phyloP scores from a whole-genome alignment of 2,888 invertebrate species.

The Agapostemon virescens region DNA sequence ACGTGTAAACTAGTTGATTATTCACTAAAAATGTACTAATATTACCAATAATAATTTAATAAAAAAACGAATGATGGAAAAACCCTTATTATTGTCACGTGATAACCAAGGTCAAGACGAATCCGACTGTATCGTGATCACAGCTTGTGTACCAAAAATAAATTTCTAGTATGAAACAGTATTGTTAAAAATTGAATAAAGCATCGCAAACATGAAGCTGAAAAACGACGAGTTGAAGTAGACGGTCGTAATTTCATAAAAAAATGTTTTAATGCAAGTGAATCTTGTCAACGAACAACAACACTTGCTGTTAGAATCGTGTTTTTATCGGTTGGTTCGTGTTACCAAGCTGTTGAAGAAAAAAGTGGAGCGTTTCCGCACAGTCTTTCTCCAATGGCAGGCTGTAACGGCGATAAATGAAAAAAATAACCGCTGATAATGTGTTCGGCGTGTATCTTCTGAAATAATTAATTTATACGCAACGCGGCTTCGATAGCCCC shows the following conservation, averaged over 20 bases:
- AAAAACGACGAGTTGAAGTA: too few species aligned
- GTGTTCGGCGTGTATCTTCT: not conserved
- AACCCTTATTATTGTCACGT: too few species aligned
- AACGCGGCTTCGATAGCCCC: not conserved
- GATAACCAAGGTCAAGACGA: not conserved
- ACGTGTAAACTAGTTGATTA: too few species aligned
- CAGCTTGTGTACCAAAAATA: not conserved
- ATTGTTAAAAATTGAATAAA: not conserved
- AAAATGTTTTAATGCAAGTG: not conserved
- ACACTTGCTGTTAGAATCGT: not conserved
- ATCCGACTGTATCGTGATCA: not conserved
- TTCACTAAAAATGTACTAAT: too few species aligned
- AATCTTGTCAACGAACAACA: not conserved
- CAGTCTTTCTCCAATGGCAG: not conserved
- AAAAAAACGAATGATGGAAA: too few species aligned
- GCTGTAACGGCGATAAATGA: not conserved
- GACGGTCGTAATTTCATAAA: too few species aligned
- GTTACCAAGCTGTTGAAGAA: not conserved
- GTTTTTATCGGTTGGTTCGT: not conserved
- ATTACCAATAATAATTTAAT: too few species aligned
- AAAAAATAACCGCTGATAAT: not conserved
- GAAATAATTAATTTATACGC: not conserved
- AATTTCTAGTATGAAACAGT: not conserved
- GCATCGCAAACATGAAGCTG: too few species aligned
- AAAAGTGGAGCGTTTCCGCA: not conserved